Percentiles rank a stretch among this genome's conserved stretches.
These are phyloP conservation scores for Cremastinae sp. DNA, from an alignment of 2,888 invertebrate genomes.

Conservation along the genomic window DNA sequence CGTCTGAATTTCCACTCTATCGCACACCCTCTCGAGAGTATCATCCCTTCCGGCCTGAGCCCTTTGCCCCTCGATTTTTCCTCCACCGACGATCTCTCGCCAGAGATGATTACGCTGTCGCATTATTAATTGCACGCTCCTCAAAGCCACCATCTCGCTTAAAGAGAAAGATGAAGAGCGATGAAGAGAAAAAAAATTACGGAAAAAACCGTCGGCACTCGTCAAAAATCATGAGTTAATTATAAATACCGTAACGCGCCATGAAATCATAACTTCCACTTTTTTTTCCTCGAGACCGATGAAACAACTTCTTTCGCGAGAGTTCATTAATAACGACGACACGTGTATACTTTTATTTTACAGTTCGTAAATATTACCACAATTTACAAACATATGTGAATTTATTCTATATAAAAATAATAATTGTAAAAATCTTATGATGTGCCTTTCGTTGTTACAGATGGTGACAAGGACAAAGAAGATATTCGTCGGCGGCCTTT, in stretches of 20 bases:
- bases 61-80: constrained; percentile 24
- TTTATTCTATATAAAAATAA: not conserved
- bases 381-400: no score
- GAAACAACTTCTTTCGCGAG: not conserved
- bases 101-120: constrained; percentile 56
- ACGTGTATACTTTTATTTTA: no score
- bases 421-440: not conserved
- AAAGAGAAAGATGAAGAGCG: constrained; percentile 31
- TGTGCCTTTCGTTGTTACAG: constrained; percentile 83
- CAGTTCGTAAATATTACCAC: no score
- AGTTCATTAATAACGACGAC: not conserved
- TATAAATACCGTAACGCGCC: constrained; percentile 34
- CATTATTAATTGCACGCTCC: constrained; percentile 65
- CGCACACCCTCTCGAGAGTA: constrained; percentile 62
- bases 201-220: constrained; percentile 23
- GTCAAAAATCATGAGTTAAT: constrained; percentile 51
- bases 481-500: constrained; percentile 99
- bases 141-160: constrained; percentile 52
- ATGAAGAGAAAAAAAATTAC: not conserved
- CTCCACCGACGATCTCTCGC: constrained; percentile 39
- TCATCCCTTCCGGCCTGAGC: constrained; percentile 30
- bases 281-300: no score
- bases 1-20: constrained; percentile 61
- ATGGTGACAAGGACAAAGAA: constrained; percentile 99
- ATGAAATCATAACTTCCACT: no score